Percentiles rank a stretch among this genome's conserved stretches.
phyloP scores from a whole-genome alignment of 1,140 invertebrate species.

The Cyclina sinensis region DNA sequence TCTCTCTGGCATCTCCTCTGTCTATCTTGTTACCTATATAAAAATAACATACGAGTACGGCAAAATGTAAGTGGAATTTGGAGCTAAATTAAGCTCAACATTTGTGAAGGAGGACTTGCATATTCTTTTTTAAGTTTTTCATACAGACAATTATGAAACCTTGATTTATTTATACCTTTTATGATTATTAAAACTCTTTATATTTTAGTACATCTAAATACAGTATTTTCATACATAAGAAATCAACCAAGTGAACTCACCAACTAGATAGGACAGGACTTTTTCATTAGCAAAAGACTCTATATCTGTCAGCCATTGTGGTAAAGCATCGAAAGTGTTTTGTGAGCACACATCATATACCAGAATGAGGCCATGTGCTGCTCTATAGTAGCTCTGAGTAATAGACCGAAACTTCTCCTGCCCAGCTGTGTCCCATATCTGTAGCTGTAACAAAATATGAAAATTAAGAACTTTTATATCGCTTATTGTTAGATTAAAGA shows the following conservation, averaged over 20 bases:
- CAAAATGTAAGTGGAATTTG: too few species aligned
- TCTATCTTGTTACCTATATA: constrained; percentile 97
- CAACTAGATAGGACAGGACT: constrained; percentile 90
- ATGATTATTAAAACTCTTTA: too few species aligned
- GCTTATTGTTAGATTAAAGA: too few species aligned
- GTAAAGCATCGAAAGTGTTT: constrained; percentile 98
- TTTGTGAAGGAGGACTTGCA: too few species aligned
- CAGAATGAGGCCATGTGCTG: constrained; percentile 98
- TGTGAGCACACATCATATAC: constrained; percentile 99
- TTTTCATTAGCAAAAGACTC: constrained; percentile 98
- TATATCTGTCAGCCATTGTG: constrained; percentile 98
- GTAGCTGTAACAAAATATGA: constrained; percentile 77
- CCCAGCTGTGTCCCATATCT: constrained; percentile 98
- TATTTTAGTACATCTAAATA: too few species aligned
- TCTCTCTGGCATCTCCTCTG: constrained; percentile 95
- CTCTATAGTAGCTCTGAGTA: constrained; percentile 99
- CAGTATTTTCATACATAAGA: too few species aligned
- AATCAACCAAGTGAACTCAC: too few species aligned
- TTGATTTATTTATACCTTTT: too few species aligned
- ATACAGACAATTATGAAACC: too few species aligned
- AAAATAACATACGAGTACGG: background rate
- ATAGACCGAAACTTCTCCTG: constrained; percentile 99
- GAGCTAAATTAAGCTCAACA: too few species aligned
- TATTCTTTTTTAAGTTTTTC: too few species aligned
- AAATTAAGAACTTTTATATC: too few species aligned